Evolutionary conservation across 2,797 vertebrate genomes (phyloP), one percentile per base, ranked within the genome.

Genomic region (Synaphobranchus kaupii): DNA sequence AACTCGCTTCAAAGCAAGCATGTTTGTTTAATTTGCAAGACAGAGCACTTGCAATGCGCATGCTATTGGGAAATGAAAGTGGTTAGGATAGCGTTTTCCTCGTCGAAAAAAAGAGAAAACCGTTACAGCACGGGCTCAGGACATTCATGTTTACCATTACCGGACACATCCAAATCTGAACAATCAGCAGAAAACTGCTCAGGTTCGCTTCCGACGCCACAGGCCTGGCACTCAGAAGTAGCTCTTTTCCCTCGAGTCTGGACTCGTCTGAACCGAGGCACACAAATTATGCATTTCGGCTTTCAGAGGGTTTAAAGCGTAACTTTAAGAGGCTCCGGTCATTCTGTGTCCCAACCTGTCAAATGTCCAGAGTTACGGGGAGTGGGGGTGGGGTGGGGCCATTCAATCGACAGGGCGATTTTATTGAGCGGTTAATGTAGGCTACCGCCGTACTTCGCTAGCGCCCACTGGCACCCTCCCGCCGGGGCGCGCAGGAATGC

Each of bases 211-310:
- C 85, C 47, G 83, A 87, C 47, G 50, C 54, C 86, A n/a, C 56
- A 76, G 31, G 78, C 2, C 83, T 56, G 52, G 56, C 78, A 48
- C 66, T 86, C 25, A 58, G 60, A 71, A 81, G 48, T 15, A 31
- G 58, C 54, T 86, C 25, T 80, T 44, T 47, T 10, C 82, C 47
- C 81, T 63, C 89, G 56, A 60, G 39, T 17, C 82, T 56, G 87
- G 86, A 84, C 84, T 84, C 78, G 76, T 25, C 73, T 73, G 52
- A 88, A 80, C 48, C 81, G 76, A 87, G 39, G 84, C 52, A 28
- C 48, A 54, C 47, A 60, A 85, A 89, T 85, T 85, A 85, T 84
- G 68, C 54, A 31, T 88, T 83, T 86, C 44, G n/a, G 76, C 73
- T 84, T 63, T 52, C 86, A 86, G 87, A 44, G 22, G 85, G 85